A percentile compares a stretch with the other conserved stretches of the same genome.
Evolutionary conservation across 2,888 invertebrate genomes (phyloP).

Genomic region (Laspeyria flexula): DNA sequence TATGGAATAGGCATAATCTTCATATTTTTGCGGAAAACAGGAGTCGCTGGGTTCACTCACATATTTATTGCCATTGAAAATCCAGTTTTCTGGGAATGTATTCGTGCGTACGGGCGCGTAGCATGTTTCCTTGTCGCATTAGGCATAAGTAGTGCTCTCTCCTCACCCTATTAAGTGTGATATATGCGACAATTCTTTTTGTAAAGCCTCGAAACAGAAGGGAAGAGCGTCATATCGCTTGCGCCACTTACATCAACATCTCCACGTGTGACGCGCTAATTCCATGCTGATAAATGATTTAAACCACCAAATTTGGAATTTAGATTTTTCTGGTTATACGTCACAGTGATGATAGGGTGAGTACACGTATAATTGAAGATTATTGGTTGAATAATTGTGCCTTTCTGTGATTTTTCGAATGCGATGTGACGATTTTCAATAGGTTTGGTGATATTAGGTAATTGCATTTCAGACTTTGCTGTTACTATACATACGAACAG

Average conservation of each 20-base stretch:
- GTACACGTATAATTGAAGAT: constrained; percentile 16
- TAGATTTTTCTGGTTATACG: constrained; percentile 62
- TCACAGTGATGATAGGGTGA: constrained; percentile 39
- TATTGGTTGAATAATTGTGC: constrained; percentile 20
- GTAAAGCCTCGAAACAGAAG: constrained; percentile 80
- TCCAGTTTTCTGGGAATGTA: constrained; percentile 75
- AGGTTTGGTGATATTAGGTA: no score
- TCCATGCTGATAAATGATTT: constrained; percentile 78
- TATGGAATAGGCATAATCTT: constrained; percentile 52
- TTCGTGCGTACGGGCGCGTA: constrained; percentile 71
- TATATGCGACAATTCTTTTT: constrained; percentile 85
- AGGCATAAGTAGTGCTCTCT: constrained; percentile 86
- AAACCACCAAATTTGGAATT: constrained; percentile 61
- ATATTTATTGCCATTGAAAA: constrained; percentile 82
- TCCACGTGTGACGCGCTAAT: constrained; percentile 75
- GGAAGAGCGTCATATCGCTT: constrained; percentile 76
- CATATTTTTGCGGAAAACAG: constrained; percentile 52
- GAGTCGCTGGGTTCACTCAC: constrained; percentile 56
- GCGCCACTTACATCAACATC: constrained; percentile 68
- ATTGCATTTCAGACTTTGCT: no score
- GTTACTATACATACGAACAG: no score
- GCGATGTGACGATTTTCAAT: no score
- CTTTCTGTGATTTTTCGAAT: neutral
- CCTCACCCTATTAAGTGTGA: constrained; percentile 85
- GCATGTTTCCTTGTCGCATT: constrained; percentile 85